phyloP scores from a whole-genome alignment of 2,797 vertebrate genomes.

The Macroramphosus scolopax region DNA sequence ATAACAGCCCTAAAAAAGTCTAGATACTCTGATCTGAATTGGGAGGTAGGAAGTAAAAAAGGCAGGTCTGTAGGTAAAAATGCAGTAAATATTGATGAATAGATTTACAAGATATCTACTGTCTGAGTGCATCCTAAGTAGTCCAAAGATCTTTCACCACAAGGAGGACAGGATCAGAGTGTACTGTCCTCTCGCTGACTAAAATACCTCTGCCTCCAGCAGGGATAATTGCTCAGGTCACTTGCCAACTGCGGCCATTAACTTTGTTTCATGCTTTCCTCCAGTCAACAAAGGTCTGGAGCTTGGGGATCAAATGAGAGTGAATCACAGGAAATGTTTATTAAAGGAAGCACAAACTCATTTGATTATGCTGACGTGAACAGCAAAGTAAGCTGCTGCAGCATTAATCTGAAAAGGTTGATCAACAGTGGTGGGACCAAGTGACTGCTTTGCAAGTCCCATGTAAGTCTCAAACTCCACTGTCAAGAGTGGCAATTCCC shows the following conservation, averaged over 20 bases:
- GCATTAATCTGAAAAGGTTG: no score
- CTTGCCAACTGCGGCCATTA: constrained; percentile 45
- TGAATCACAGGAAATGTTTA: no score
- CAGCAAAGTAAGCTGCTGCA: no score
- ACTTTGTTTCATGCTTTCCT: constrained; percentile 42
- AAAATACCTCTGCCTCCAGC: constrained; percentile 35
- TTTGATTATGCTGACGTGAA: no score
- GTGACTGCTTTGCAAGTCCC: no score
- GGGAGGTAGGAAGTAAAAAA: constrained; percentile 16
- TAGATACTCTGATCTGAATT: constrained; percentile 25
- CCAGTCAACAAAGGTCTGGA: constrained; percentile 40
- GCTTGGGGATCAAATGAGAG: constrained; percentile 32
- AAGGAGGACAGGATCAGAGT: constrained; percentile 33
- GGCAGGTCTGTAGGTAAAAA: constrained; percentile 3
- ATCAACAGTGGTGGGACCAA: no score
- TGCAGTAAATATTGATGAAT: constrained; percentile 20
- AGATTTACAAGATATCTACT: constrained; percentile 41
- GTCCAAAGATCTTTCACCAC: constrained; percentile 17
- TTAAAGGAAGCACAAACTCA: no score
- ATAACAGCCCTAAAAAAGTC: no score
- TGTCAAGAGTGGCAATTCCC: no score
- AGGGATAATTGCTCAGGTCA: constrained; percentile 47
- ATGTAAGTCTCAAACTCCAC: no score
- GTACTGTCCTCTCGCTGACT: constrained; percentile 27
- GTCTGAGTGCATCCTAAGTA: constrained; percentile 15